Percentiles rank a stretch among this genome's conserved stretches.
Conservation (phyloP, 2,888 invertebrate genomes). For the Lampropteryx suffumata region DNA sequence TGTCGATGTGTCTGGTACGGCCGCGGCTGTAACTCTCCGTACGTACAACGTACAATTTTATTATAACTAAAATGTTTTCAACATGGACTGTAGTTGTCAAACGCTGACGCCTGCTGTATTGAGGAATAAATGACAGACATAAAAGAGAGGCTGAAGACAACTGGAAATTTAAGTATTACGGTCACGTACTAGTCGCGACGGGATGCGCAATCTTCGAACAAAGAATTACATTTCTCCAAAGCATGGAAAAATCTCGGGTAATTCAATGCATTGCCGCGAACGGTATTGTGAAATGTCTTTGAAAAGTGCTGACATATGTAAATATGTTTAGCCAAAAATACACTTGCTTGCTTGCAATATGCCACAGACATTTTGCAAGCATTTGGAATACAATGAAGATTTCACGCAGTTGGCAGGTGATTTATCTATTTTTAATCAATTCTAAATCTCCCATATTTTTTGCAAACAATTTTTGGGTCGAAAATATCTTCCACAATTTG, state of each 20-base stretch:
- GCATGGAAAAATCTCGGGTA: slow-evolving; percentile 73
- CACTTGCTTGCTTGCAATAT: too few relatives aligned
- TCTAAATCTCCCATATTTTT: too few relatives aligned
- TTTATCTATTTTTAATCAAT: too few relatives aligned
- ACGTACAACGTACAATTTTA: slow-evolving; percentile 73
- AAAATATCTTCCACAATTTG: too few relatives aligned
- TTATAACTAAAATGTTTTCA: slow-evolving; percentile 76
- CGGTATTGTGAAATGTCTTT: slow-evolving; percentile 25
- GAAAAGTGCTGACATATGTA: slow-evolving; percentile 33
- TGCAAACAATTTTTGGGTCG: too few relatives aligned
- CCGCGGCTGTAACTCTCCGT: slow-evolving; percentile 74
- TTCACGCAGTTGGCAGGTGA: too few relatives aligned
- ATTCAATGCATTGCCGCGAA: slow-evolving; percentile 71
- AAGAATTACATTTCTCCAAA: slow-evolving; percentile 80
- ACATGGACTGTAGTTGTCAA: slow-evolving; percentile 79
- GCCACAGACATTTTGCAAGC: slow-evolving; percentile 25
- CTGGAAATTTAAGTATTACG: slow-evolving; percentile 63
- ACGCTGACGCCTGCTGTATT: slow-evolving; percentile 74
- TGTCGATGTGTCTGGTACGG: slow-evolving; percentile 56
- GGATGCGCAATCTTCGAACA: slow-evolving; percentile 74
- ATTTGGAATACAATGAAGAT: slow-evolving; percentile 40
- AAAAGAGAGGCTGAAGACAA: slow-evolving; percentile 69
- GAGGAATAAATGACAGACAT: slow-evolving; percentile 77
- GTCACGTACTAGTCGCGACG: slow-evolving; percentile 70
- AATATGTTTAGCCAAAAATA: slow-evolving; percentile 29